A percentile compares a stretch with the other conserved stretches of the same genome.
phyloP scores from a whole-genome alignment of 1,140 invertebrate genomes.

The Zaprionus ornatus region DNA sequence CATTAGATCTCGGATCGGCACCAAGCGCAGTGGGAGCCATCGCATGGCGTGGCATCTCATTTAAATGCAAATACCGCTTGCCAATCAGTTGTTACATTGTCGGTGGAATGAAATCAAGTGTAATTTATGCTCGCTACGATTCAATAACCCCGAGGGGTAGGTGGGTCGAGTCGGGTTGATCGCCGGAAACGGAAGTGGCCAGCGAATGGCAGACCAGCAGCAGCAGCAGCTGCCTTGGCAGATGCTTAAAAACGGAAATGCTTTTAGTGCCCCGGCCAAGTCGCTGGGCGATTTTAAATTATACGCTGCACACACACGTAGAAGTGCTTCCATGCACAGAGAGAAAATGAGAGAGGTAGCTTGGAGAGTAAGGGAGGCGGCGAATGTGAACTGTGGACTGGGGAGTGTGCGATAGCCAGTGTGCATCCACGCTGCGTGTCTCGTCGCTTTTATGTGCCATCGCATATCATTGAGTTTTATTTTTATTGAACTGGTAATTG shows the following conservation, averaged over 20 bases:
- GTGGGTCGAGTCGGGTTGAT: background rate
- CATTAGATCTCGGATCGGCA: background rate
- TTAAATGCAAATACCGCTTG: constrained; percentile 59
- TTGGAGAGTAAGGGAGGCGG: background rate
- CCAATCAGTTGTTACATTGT: constrained; percentile 56
- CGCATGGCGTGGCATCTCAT: constrained; percentile 29
- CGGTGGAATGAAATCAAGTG: constrained; percentile 61
- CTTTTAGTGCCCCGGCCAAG: constrained; percentile 37
- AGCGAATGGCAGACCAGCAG: constrained; percentile 23
- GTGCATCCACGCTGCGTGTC: constrained; percentile 14
- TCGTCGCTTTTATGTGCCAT: constrained; percentile 58
- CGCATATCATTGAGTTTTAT: constrained; percentile 77
- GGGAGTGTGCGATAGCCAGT: constrained; percentile 12
- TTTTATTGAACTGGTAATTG: constrained; percentile 79
- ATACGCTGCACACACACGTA: constrained; percentile 36
- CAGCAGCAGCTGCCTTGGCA: constrained; percentile 20
- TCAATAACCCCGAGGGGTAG: constrained; percentile 49
- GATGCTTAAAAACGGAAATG: constrained; percentile 45
- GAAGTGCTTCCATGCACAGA: constrained; percentile 6
- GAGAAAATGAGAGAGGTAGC: background rate
- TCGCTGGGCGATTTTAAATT: constrained; percentile 48
- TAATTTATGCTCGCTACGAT: constrained; percentile 64
- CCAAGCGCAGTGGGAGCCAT: background rate
- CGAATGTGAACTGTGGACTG: background rate
- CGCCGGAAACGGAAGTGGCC: constrained; percentile 61